These are phyloP conservation scores for Stigmatopora argus DNA, from an alignment of 2,113 vertebrate species.

Conservation along the genomic window DNA sequence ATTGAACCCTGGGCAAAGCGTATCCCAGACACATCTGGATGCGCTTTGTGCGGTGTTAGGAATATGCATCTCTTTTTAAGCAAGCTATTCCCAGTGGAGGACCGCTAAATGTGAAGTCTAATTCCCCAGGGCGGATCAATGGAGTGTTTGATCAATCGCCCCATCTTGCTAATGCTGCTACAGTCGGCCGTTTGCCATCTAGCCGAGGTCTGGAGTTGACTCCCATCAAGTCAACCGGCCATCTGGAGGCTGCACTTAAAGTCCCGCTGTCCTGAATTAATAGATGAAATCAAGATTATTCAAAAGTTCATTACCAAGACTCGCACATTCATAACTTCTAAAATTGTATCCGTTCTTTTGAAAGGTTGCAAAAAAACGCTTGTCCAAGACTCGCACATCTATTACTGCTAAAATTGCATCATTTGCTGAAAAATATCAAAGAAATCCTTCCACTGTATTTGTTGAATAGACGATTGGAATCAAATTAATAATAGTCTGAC, in stretches of 20 bases:
- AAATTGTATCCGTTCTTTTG: too few relatives aligned
- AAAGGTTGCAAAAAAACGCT: too few relatives aligned
- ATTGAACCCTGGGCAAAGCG: constrained; percentile 9
- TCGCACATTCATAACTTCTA: too few relatives aligned
- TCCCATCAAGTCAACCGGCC: constrained; percentile 7
- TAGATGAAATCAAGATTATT: too few relatives aligned
- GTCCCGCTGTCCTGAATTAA: too few relatives aligned
- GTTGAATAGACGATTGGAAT: too few relatives aligned
- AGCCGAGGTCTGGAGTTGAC: constrained; percentile 10
- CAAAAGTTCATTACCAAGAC: too few relatives aligned
- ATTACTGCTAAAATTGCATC: too few relatives aligned
- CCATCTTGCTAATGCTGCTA: constrained; percentile 34
- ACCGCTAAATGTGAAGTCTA: constrained; percentile 28
- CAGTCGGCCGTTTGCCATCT: constrained; percentile 22
- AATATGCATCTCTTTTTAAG: constrained; percentile 30
- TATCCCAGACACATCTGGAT: constrained; percentile 25
- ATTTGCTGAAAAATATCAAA: too few relatives aligned
- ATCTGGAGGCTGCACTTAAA: not conserved
- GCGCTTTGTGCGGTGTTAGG: constrained; percentile 16
- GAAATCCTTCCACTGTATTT: too few relatives aligned
- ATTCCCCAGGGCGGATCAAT: constrained; percentile 60
- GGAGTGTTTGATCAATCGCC: constrained; percentile 54
- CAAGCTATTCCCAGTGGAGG: constrained; percentile 14
- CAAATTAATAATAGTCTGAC: too few relatives aligned
- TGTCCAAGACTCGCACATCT: too few relatives aligned